phyloP scores from a whole-genome alignment of 2,888 invertebrate genomes.

The Hydriomena furcata region DNA sequence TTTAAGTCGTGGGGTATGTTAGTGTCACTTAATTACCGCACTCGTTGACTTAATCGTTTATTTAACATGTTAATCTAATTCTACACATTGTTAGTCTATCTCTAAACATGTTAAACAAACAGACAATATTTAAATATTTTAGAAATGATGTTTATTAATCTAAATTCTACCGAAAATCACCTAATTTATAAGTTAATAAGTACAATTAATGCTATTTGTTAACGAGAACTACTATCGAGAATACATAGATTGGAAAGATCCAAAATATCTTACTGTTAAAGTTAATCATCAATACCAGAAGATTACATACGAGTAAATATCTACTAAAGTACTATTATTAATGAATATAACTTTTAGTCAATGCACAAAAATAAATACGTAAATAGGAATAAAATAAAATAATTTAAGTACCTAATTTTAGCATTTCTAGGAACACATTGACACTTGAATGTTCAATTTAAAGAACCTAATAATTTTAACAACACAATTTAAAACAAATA shows the following conservation, averaged over 20 bases:
- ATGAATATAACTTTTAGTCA: slow-evolving; percentile 63
- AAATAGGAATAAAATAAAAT: slow-evolving; percentile 54
- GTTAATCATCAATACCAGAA: slow-evolving; percentile 53
- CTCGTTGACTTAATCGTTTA: slow-evolving; percentile 47
- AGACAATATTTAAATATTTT: slow-evolving; percentile 77
- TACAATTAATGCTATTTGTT: slow-evolving; percentile 79
- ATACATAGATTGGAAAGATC: slow-evolving; percentile 56
- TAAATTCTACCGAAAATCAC: slow-evolving; percentile 71
- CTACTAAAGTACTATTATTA: slow-evolving; percentile 55
- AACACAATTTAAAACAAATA: slow-evolving; percentile 55
- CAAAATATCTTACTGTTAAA: slow-evolving; percentile 56
- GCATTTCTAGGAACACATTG: slow-evolving; percentile 57
- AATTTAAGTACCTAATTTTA: slow-evolving; percentile 45
- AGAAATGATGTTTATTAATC: slow-evolving; percentile 81
- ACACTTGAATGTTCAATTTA: slow-evolving; percentile 49
- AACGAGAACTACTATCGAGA: slow-evolving; percentile 64
- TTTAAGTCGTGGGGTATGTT: slow-evolving; percentile 71
- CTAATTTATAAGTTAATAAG: slow-evolving; percentile 73
- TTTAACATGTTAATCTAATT: slow-evolving; percentile 74
- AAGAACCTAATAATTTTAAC: slow-evolving; percentile 45
- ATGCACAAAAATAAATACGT: slow-evolving; percentile 65
- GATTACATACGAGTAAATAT: slow-evolving; percentile 59
- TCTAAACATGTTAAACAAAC: slow-evolving; percentile 84
- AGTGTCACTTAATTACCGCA: slow-evolving; percentile 61
- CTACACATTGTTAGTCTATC: slow-evolving; percentile 81